phyloP scores from a whole-genome alignment of 1,140 invertebrate species.

The Dendrolimus kikuchii region DNA sequence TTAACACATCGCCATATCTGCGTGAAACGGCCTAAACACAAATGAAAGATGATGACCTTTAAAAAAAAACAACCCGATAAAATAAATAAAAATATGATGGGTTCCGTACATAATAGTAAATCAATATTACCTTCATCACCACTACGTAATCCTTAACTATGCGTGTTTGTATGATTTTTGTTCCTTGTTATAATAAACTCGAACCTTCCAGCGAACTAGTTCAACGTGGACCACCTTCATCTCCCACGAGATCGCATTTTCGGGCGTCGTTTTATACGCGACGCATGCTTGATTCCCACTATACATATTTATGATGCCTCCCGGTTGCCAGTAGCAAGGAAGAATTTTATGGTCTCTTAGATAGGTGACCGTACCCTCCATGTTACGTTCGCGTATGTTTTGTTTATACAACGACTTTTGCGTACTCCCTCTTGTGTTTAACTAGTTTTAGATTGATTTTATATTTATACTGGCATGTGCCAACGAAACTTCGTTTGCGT shows the following conservation, averaged over 20 bases:
- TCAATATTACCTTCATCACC: no score
- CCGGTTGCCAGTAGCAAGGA: constrained; percentile 42
- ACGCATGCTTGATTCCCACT: constrained; percentile 67
- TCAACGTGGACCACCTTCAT: constrained; percentile 21
- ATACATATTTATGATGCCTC: constrained; percentile 67
- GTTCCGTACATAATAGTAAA: no score
- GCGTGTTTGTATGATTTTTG: neutral
- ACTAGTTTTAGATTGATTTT: no score
- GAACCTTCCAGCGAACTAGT: constrained; percentile 1
- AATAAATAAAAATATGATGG: no score
- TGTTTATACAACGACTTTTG: neutral
- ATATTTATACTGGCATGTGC: no score
- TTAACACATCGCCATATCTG: no score
- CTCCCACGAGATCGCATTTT: constrained; percentile 64
- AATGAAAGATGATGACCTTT: no score
- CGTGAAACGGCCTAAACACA: no score
- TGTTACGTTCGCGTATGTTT: neutral
- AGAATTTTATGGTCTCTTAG: constrained; percentile 54
- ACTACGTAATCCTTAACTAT: no score
- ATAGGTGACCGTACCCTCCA: constrained; percentile 41
- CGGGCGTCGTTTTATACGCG: constrained; percentile 60
- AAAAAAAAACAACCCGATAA: no score
- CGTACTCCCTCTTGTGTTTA: neutral
- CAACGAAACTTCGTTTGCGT: no score
- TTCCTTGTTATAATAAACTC: neutral